phyloP scores from a whole-genome alignment of 2,888 invertebrate genomes.

The Aspidiotus rigidus region DNA sequence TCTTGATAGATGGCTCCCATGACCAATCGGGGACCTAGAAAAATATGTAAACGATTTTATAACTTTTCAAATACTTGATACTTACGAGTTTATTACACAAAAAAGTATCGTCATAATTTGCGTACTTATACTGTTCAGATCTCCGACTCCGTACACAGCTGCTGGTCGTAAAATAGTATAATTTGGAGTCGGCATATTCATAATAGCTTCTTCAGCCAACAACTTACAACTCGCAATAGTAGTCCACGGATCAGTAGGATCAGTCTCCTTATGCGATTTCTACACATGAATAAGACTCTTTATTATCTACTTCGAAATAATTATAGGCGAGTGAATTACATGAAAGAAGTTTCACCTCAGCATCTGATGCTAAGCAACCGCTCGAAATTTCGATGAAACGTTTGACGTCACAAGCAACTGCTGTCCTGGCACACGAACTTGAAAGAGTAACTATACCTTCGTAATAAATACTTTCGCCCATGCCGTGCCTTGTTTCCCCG shows the following conservation, averaged over 20 bases:
- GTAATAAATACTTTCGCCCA: slow-evolving; percentile 79
- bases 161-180: slow-evolving; percentile 75
- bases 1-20: slow-evolving; percentile 83
- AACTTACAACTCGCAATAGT: slow-evolving; percentile 71
- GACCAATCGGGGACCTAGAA: slow-evolving; percentile 68
- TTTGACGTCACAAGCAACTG: slow-evolving; percentile 57
- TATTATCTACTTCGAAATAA: neutral
- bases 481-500: slow-evolving; percentile 79
- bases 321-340: neutral
- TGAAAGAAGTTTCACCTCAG: slow-evolving; percentile 50
- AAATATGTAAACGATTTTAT: neutral
- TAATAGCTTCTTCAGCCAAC: slow-evolving; percentile 69
- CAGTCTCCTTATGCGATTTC: slow-evolving; percentile 65
- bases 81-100: neutral
- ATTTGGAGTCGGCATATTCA: slow-evolving; percentile 56
- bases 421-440: slow-evolving; percentile 69
- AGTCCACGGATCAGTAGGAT: slow-evolving; percentile 73
- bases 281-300: slow-evolving; percentile 39
- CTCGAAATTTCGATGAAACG: slow-evolving; percentile 76
- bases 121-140: slow-evolving; percentile 71
- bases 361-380: slow-evolving; percentile 68
- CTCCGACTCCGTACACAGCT: slow-evolving; percentile 76
- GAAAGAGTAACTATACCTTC: slow-evolving; percentile 80
- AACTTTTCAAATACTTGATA: slow-evolving; percentile 2
- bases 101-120: slow-evolving; percentile 36